Evolutionary conservation across 2,888 invertebrate species (phyloP).

Genomic region (Stictocephala bisonia): DNA sequence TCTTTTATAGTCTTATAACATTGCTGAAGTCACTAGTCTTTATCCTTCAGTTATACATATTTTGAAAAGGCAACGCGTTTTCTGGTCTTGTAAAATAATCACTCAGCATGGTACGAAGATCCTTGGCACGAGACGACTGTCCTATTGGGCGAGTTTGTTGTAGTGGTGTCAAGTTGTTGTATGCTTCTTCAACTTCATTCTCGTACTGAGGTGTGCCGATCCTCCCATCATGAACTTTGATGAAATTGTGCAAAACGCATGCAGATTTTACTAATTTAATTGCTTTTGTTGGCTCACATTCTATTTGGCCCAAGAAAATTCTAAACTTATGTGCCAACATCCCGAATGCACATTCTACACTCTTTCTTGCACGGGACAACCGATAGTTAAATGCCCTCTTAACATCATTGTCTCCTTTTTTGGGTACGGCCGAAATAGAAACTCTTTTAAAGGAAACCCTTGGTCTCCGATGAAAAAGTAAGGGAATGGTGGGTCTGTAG

Average conservation of each 20-base stretch:
- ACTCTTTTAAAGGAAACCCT: constrained; percentile 4
- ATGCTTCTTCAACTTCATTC: constrained; percentile 11
- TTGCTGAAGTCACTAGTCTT: too few species aligned
- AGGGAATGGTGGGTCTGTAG: constrained; percentile 13
- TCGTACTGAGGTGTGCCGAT: constrained; percentile 1
- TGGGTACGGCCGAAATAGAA: background rate
- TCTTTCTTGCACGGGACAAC: background rate
- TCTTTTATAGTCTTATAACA: too few species aligned
- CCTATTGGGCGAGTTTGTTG: background rate
- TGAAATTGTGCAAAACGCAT: constrained; percentile 37
- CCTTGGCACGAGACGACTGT: background rate
- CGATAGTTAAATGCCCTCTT: constrained; percentile 20
- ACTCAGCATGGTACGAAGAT: background rate
- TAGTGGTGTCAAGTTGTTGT: background rate
- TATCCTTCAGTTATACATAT: constrained; percentile 14
- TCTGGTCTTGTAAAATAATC: constrained; percentile 12
- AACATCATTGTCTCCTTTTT: background rate
- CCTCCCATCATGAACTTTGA: constrained; percentile 24
- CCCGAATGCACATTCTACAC: constrained; percentile 22
- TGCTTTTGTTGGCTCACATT: constrained; percentile 6
- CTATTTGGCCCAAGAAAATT: constrained; percentile 15
- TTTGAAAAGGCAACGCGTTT: background rate
- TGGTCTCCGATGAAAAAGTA: constrained; percentile 20
- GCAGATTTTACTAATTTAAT: constrained; percentile 20
- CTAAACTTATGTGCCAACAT: constrained; percentile 12